Percentiles rank a stretch among this genome's conserved stretches.
These are phyloP conservation scores for Pelodytes ibericus DNA, from an alignment of 2,797 vertebrate genomes.

Conservation along the genomic window DNA sequence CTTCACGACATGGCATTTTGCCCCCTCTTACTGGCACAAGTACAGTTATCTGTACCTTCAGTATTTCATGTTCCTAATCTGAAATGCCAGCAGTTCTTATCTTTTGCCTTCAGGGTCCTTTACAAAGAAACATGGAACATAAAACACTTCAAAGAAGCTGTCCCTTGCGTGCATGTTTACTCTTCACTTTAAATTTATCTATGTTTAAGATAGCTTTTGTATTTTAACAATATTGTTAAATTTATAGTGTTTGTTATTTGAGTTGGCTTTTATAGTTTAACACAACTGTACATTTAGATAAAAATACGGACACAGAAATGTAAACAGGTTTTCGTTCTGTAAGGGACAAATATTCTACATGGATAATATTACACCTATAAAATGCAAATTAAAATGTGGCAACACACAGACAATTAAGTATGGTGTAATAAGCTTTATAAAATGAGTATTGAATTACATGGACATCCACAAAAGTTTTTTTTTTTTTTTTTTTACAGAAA, in stretches of 20 bases:
- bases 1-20: slow-evolving; percentile 30
- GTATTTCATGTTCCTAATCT: slow-evolving; percentile 49
- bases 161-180: slow-evolving; percentile 22
- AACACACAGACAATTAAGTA: no score
- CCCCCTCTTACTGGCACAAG: slow-evolving; percentile 5
- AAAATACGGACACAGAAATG: neutral
- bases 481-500: no score
- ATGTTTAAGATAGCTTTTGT: slow-evolving; percentile 43
- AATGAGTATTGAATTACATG: no score
- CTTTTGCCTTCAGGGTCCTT: slow-evolving; percentile 52
- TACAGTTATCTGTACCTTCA: slow-evolving; percentile 8
- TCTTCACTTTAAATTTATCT: slow-evolving; percentile 50
- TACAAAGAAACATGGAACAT: slow-evolving; percentile 42
- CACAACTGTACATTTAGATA: neutral
- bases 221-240: slow-evolving; percentile 15
- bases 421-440: no score
- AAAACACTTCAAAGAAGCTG: slow-evolving; percentile 50
- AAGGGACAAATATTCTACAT: no score
- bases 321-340: no score
- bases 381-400: no score
- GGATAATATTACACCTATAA: no score
- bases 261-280: neutral
- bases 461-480: no score
- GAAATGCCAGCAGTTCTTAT: slow-evolving; percentile 52
- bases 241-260: slow-evolving; percentile 3